Base-by-base conservation (phyloP, 2,797 vertebrate genomes). In the Protonibea diacanthus region DNA sequence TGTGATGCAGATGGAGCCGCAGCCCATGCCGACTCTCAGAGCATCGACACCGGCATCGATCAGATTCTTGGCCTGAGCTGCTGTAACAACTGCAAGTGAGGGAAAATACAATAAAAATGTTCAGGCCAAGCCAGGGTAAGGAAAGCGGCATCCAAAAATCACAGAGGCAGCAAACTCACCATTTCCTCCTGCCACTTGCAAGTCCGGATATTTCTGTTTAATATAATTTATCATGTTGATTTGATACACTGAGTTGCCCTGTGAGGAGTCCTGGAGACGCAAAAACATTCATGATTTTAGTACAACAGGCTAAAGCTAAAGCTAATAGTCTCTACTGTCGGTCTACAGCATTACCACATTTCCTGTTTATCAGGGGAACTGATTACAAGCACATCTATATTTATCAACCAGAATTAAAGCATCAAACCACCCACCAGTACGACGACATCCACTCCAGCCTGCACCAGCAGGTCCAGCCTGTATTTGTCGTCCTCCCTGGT, bases 401-500 rank as follows among this genome's bases (percentile, higher is more conserved):
- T 21, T 25, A 33, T 25, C 6, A 29, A 40, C 55, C 48, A 40
- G 23, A 25, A 33, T 72, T 77, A 45, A 82, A 94, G 91, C 87
- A 94, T 90, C 5, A 93, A 90, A 93, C 89, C 23, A 90, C 94
- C 76, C 89, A 98, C 97, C 95, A 98, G 94, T 3, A 99, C 97
- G 0, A 99, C 95, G 17, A 97, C 94, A 8, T 99, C 97, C 6
- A 96, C 96, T 0, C 97, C 97, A 0, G 96, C 97, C 92, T 98
- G 97, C 78, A 94, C 91, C 33, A 99, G 93, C 76, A 97, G 92
- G 88, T 99, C 97, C 80, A 98, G 95, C 33, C 97, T 93, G 88
- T 98, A 99, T 76, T 97, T 97, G 94, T 99, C 97, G 11, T 99
- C 97, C 68, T 98, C 97, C 0, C 97, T 93, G 72, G 97, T 99